These are phyloP conservation scores for Balearica regulorum DNA, from an alignment of 2,797 vertebrate species.

Conservation along the genomic window DNA sequence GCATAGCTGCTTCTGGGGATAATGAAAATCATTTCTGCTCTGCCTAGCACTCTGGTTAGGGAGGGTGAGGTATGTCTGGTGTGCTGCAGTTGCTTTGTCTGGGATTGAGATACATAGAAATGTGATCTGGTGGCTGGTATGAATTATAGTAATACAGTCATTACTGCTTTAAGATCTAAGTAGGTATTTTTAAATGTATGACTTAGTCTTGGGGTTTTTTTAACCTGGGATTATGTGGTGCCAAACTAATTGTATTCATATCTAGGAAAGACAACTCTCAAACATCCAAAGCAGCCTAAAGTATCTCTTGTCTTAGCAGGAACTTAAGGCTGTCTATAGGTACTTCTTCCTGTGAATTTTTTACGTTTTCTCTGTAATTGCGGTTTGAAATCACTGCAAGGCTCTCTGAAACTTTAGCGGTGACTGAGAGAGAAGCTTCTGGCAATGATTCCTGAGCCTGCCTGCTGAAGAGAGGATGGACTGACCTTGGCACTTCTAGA, in stretches of 20 bases:
- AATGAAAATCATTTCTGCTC: neutral
- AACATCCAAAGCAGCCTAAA: neutral
- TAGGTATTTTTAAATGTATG: neutral
- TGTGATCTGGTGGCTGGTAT: neutral
- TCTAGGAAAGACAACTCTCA: neutral
- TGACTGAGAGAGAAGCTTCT: neutral
- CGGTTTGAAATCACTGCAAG: neutral
- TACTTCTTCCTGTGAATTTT: neutral
- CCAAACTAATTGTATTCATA: neutral
- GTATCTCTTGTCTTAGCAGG: neutral
- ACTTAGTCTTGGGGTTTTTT: neutral
- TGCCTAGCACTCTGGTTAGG: neutral
- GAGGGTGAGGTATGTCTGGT: neutral
- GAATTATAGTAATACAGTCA: neutral
- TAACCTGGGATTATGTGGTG: neutral
- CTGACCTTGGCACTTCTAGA: neutral
- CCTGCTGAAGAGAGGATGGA: neutral
- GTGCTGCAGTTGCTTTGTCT: neutral
- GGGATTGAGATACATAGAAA: neutral
- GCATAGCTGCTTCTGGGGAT: neutral
- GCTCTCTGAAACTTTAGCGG: neutral
- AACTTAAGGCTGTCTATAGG: neutral
- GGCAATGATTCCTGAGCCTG: neutral
- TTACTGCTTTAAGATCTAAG: neutral
- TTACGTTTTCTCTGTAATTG: neutral